These are phyloP conservation scores for Eulithis testata DNA, from an alignment of 2,888 invertebrate species.

Conservation along the genomic window DNA sequence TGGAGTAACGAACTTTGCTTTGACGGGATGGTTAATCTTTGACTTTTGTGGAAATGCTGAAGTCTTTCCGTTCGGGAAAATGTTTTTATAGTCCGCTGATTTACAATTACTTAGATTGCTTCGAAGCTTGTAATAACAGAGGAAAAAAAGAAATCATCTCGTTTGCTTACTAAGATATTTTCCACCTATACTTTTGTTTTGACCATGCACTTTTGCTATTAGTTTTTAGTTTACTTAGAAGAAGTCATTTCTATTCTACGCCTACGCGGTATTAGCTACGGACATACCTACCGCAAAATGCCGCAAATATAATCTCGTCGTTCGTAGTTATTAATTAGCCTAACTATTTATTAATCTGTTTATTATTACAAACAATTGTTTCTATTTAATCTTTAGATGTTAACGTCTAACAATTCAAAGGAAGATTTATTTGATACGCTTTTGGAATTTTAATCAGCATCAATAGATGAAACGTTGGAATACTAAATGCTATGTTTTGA, in stretches of 20 bases:
- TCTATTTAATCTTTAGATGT: conserved; percentile 5
- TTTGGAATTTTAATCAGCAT: conserved; percentile 32
- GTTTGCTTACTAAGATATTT: no score
- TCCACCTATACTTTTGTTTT: no score
- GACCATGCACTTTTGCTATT: no score
- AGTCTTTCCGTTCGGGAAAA: conserved; percentile 1
- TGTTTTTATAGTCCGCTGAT: conserved; percentile 6
- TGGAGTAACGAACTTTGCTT: conserved; percentile 46
- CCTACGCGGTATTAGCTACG: no score
- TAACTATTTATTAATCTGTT: no score
- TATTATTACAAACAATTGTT: no score
- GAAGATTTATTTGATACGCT: conserved; percentile 35
- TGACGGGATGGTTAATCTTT: conserved; percentile 42
- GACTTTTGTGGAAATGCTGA: conserved; percentile 12
- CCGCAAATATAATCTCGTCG: no score
- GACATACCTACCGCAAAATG: no score
- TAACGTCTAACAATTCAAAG: conserved; percentile 21
- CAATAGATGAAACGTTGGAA: conserved; percentile 14
- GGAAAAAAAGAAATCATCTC: no score
- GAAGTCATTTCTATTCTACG: no score
- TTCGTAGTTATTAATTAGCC: no score
- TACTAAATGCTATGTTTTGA: conserved; percentile 13
- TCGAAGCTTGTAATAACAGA: background rate
- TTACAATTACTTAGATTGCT: background rate
- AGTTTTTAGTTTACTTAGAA: no score